Base-by-base conservation (phyloP, 2,888 invertebrate genomes). In the Cephus pygmeus region DNA sequence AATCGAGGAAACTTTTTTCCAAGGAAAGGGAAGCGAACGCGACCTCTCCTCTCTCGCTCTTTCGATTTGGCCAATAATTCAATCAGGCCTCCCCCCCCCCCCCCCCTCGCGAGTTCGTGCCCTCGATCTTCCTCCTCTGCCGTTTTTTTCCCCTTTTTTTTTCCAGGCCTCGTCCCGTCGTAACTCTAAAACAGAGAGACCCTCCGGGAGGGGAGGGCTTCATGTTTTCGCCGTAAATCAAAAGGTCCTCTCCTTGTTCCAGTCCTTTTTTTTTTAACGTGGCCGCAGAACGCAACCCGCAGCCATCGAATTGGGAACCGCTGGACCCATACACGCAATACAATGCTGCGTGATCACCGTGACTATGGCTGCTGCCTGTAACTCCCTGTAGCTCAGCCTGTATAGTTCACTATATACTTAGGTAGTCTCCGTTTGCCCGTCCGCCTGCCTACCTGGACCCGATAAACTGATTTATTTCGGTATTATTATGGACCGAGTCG, bases 381-480 rank as follows among this genome's bases (percentile, higher is more conserved):
- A 84, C 86, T 87, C 85, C 88, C 87, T 88, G 87, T 86, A 56
- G 56, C 56, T 77, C 75, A 79, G 34, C 78, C 68, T 34, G 35
- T 31, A 75, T 23, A 35, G 35, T 33, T 68, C 40, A 34, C 36
- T 73, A 34, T 56, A 73, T 73, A 56, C 56, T 31, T 75, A 73
- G 69, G 74, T 69, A 35, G 79, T 68, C 69, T 56, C 69, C 77
- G 77, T 78, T 79, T 79, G 80, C 71, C 12, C 56, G 23, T 56
- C 56, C 9, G 31, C 71, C 71, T 71, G 71, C 71, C 76, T 78
- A 78, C 78, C 78, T 79, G 73, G 69, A 69, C 83, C 88, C 88
- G 89, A 90, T 91, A 89, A 90, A 91, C 89, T 90, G 90, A 91
- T 91, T 91, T 91, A 91, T 91, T 91, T 90, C 88, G 83, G 88